Evolutionary conservation across 1,140 invertebrate species (phyloP).

Genomic region (Bombus sibiricus): DNA sequence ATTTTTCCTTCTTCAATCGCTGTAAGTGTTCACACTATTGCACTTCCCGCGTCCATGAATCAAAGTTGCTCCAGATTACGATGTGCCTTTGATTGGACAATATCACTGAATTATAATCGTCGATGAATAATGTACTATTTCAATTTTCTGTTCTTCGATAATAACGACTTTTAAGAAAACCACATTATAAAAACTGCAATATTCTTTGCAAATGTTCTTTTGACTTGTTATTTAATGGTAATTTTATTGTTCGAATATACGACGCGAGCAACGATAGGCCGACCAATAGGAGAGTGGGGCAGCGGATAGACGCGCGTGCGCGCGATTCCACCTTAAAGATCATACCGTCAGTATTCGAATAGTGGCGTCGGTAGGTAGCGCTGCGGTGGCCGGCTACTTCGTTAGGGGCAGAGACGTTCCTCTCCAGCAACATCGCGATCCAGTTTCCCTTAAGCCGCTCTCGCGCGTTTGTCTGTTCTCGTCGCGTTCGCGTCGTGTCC

Average conservation of each 20-base stretch:
- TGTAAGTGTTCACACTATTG: neutral
- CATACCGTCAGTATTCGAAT: constrained; percentile 7
- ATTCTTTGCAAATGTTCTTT: neutral
- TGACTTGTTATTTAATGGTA: neutral
- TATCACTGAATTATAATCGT: neutral
- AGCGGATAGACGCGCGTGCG: constrained; percentile 5
- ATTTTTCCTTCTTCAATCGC: neutral
- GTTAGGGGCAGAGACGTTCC: constrained; percentile 57
- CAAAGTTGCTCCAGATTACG: constrained; percentile 13
- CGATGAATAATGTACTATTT: neutral
- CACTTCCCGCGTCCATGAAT: constrained; percentile 46
- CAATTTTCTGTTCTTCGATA: no score
- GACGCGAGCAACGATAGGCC: neutral
- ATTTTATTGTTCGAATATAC: no score
- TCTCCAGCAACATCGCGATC: constrained; percentile 58
- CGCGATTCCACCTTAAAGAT: constrained; percentile 19
- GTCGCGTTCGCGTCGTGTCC: constrained; percentile 69
- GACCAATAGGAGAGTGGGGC: constrained; percentile 1
- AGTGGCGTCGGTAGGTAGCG: constrained; percentile 52
- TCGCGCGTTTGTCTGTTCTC: constrained; percentile 74
- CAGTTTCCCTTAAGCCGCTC: constrained; percentile 78
- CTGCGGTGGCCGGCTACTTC: constrained; percentile 49
- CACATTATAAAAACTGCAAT: neutral
- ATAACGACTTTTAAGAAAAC: neutral
- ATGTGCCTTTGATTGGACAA: constrained; percentile 28